Conservation (phyloP, 2,888 invertebrate genomes). For the Ariolimax columbianus region DNA sequence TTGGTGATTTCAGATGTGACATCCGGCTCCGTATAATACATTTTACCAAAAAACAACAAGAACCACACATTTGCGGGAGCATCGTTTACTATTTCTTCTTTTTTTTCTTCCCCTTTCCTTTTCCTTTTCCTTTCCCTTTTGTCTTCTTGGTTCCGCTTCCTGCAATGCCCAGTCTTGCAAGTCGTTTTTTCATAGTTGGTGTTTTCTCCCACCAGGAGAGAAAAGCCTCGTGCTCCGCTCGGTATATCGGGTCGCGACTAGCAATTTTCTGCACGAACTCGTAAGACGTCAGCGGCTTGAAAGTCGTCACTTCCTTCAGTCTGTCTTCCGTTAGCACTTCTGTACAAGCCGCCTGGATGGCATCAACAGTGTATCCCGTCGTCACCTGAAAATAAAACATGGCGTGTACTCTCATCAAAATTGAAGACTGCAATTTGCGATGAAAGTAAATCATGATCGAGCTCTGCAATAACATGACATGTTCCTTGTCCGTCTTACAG, state of each 20-base stretch:
- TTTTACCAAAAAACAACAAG: background rate
- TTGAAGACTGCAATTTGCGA: too few relatives aligned
- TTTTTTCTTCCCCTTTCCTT: background rate
- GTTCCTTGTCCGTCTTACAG: too few relatives aligned
- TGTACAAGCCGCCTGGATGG: constrained; percentile 30
- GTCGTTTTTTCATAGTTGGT: constrained; percentile 31
- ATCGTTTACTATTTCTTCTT: background rate
- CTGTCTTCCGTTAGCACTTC: constrained; percentile 23
- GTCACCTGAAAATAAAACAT: constrained; percentile 35
- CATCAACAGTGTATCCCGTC: constrained; percentile 29
- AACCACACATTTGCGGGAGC: background rate
- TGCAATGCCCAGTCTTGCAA: background rate
- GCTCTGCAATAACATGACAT: too few relatives aligned
- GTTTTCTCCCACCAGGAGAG: constrained; percentile 39
- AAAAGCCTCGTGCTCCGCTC: constrained; percentile 34
- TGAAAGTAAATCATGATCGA: too few relatives aligned
- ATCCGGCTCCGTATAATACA: background rate
- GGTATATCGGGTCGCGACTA: constrained; percentile 32
- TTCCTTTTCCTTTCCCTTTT: background rate
- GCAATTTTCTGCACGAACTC: constrained; percentile 38
- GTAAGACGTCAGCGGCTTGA: background rate
- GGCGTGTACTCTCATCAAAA: too few relatives aligned
- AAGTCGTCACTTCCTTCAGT: background rate
- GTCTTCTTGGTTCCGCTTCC: background rate
- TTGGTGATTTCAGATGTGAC: too few relatives aligned